Conservation (phyloP, 1,140 invertebrate species). For the Pachyrhynchus sulphureomaculatus region DNA sequence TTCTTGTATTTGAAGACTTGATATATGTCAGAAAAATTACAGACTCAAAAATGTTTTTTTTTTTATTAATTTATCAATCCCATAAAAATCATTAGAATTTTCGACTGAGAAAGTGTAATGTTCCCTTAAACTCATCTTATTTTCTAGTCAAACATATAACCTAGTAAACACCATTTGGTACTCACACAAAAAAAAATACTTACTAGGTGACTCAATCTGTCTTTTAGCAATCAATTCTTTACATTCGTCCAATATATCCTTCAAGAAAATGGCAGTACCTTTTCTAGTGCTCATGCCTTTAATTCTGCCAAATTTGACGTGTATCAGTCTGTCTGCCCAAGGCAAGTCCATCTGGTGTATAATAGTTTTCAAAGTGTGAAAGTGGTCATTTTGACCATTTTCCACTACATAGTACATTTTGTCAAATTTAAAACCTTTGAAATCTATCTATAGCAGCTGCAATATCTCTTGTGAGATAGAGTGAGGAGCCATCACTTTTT, state of each 20-base stretch:
- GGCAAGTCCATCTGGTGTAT: conserved; percentile 62
- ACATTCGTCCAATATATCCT: conserved; percentile 87
- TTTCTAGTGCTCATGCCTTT: conserved; percentile 90
- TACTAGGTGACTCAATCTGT: conserved; percentile 71
- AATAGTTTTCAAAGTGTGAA: conserved; percentile 61
- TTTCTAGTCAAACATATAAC: no score
- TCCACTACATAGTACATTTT: conserved; percentile 88
- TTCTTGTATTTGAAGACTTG: no score
- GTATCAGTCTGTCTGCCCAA: conserved; percentile 63
- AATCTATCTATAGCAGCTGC: conserved; percentile 81
- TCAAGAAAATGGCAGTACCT: conserved; percentile 83
- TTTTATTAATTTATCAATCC: no score
- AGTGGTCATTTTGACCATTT: conserved; percentile 81
- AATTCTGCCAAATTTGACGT: conserved; percentile 90
- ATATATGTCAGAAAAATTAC: no score
- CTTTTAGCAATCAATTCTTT: conserved; percentile 70
- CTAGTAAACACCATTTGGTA: no score
- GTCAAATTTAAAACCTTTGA: conserved; percentile 62
- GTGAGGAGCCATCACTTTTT: conserved; percentile 87
- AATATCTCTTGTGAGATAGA: conserved; percentile 91
- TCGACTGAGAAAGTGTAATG: no score
- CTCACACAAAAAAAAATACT: no score
- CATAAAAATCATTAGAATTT: no score
- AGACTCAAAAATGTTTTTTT: no score
- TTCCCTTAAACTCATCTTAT: no score